Conservation (phyloP, 2,113 vertebrate genomes). For the Cebidichthys violaceus region DNA sequence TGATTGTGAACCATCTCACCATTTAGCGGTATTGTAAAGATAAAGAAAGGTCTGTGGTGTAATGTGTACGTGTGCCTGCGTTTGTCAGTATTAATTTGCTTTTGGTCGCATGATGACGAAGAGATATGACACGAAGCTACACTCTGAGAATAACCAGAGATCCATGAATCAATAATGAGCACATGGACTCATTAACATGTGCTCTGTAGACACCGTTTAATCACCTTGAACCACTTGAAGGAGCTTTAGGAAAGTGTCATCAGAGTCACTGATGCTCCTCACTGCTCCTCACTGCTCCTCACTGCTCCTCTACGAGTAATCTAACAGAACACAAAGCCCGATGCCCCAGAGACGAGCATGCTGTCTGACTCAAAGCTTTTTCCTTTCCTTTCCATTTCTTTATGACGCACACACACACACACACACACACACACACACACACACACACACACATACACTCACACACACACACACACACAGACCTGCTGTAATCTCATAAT, state of each 20-base stretch:
- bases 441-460: constrained; percentile 8
- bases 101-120: background rate
- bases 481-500: constrained; percentile 11
- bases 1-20: background rate
- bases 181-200: background rate
- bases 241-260: constrained; percentile 15
- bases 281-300: constrained; percentile 24
- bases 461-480: background rate
- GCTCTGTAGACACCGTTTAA: background rate
- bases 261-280: constrained; percentile 28
- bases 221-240: constrained; percentile 12
- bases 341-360: background rate
- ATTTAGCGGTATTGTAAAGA: background rate
- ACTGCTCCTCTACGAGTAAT: constrained; percentile 12
- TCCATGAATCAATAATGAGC: constrained; percentile 6
- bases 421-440: background rate
- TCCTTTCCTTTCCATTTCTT: background rate
- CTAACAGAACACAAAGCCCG: constrained; percentile 11
- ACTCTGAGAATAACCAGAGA: background rate
- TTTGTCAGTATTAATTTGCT: background rate
- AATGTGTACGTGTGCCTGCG: background rate
- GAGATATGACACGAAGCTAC: background rate
- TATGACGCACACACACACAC: constrained; percentile 1
- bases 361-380: background rate
- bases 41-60: background rate